Evolutionary conservation across 92 coral and sea anemone genomes (phyloP).

Genomic region (Phenganax stokvisi): DNA sequence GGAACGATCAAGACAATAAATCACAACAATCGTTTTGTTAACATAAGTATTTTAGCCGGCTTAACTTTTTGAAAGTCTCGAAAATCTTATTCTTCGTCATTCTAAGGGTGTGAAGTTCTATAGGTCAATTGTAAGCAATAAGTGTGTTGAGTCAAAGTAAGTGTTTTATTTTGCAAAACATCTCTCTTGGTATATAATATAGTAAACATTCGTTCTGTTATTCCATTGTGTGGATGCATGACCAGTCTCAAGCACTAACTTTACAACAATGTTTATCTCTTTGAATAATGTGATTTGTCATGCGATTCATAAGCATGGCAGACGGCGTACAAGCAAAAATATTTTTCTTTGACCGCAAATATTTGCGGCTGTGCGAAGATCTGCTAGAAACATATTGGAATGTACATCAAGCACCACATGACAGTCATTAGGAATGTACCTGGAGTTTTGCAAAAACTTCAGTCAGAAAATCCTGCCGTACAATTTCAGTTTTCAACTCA

Average conservation of each 20-base stretch:
- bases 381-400: background rate
- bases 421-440: background rate
- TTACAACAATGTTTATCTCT: background rate
- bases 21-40: too few relatives aligned
- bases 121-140: too few relatives aligned
- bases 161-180: too few relatives aligned
- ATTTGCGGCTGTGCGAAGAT: background rate
- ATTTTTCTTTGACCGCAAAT: background rate
- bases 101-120: too few relatives aligned
- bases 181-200: background rate
- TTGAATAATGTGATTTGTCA: background rate
- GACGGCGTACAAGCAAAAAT: background rate
- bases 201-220: background rate
- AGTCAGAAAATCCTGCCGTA: too few relatives aligned
- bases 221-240: background rate
- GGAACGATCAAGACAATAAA: too few relatives aligned
- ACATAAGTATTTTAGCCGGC: too few relatives aligned
- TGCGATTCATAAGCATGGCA: background rate
- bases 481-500: too few relatives aligned
- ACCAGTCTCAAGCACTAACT: background rate
- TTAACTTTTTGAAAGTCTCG: too few relatives aligned
- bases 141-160: too few relatives aligned
- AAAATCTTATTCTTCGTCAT: too few relatives aligned
- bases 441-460: background rate
- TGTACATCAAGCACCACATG: background rate